phyloP scores from a whole-genome alignment of 2,888 invertebrate genomes.

The Diploptera punctata region DNA sequence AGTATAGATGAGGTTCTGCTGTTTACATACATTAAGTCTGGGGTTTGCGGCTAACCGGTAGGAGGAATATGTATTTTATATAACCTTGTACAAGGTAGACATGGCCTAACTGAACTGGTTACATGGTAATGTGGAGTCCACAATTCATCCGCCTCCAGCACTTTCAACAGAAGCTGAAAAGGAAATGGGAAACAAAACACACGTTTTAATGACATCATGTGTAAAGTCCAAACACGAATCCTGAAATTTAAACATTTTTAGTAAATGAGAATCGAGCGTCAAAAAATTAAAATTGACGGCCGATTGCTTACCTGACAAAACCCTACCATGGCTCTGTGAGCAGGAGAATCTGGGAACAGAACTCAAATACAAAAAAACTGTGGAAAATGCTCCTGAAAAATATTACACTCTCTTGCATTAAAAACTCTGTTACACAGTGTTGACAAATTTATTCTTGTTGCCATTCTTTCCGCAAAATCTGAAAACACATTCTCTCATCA shows the following conservation, averaged over 20 bases:
- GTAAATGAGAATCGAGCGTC: not conserved
- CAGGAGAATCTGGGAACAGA: conserved; percentile 37
- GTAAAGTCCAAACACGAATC: not conserved
- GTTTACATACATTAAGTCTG: not conserved
- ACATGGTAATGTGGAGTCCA: too few relatives aligned
- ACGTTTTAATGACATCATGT: conserved; percentile 33
- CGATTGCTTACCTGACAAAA: conserved; percentile 21
- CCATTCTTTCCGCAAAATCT: not conserved
- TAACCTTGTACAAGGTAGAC: not conserved
- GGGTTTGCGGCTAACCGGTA: not conserved
- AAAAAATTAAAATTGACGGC: not conserved
- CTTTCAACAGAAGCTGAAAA: conserved; percentile 37
- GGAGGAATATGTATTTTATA: not conserved
- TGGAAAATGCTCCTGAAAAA: conserved; percentile 44
- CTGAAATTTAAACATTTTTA: conserved; percentile 1
- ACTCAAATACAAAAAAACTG: conserved; percentile 23
- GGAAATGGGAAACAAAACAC: conserved; percentile 40
- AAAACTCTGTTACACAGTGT: not conserved
- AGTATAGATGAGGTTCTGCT: too few relatives aligned
- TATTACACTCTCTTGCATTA: not conserved
- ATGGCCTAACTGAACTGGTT: not conserved
- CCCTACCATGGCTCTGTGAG: conserved; percentile 6
- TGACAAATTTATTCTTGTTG: too few relatives aligned
- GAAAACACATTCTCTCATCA: not conserved
- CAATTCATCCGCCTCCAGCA: conserved; percentile 18